Percentiles rank a stretch among this genome's conserved stretches.
Evolutionary conservation across 1,140 invertebrate genomes (phyloP).

Genomic region (Lerema accius): DNA sequence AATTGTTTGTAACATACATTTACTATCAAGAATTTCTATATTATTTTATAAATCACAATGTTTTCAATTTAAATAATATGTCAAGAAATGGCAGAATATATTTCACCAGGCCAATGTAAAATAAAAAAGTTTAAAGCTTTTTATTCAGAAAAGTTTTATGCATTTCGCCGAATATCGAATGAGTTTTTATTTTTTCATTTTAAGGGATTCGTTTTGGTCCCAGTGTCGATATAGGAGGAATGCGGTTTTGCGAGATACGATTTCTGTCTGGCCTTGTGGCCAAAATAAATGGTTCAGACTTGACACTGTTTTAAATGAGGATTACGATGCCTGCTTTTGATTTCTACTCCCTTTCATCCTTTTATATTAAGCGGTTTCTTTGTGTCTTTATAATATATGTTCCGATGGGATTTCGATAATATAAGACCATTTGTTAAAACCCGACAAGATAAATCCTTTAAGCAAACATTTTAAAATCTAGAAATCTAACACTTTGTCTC

Average conservation of each 20-base stretch:
- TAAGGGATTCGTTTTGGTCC: constrained; percentile 25
- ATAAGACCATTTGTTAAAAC: constrained; percentile 12
- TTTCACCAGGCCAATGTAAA: not conserved
- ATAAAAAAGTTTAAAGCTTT: not conserved
- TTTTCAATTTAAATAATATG: too few relatives aligned
- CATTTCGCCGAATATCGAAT: not conserved
- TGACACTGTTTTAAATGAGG: constrained; percentile 15
- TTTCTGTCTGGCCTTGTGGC: constrained; percentile 25
- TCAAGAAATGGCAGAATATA: not conserved
- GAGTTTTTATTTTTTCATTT: constrained; percentile 8
- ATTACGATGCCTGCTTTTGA: constrained; percentile 19
- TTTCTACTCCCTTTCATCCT: constrained; percentile 13
- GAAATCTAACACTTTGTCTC: constrained; percentile 16
- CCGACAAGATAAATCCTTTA: constrained; percentile 7
- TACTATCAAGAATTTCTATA: too few relatives aligned
- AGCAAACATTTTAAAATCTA: constrained; percentile 15
- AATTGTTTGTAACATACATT: too few relatives aligned
- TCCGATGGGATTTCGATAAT: constrained; percentile 17
- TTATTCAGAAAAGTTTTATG: not conserved
- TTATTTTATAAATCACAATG: too few relatives aligned
- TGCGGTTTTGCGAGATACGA: constrained; percentile 20
- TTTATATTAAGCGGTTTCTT: not conserved
- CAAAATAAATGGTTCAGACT: constrained; percentile 20
- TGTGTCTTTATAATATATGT: constrained; percentile 18
- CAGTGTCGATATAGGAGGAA: constrained; percentile 19